Evolutionary conservation across 30 jellyfish, hydroid and myxozoan genomes (phyloP).

Genomic region (Mastigias papua): DNA sequence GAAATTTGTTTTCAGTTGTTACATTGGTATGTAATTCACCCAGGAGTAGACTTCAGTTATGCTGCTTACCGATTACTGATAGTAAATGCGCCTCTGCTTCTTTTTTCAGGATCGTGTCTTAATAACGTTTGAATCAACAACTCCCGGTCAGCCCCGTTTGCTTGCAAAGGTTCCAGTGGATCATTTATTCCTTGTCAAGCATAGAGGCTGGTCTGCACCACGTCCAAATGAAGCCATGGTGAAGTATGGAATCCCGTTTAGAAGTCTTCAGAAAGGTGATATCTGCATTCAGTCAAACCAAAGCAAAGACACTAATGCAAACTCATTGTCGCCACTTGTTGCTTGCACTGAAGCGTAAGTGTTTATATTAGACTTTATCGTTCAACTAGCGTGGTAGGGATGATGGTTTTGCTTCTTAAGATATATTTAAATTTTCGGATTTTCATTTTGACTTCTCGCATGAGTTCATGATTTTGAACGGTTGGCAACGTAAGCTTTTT

Average conservation of each 20-base stretch:
- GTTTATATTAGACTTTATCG: background rate
- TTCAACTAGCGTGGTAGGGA: no score
- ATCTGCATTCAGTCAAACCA: slow-evolving; percentile 81
- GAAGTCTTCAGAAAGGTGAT: slow-evolving; percentile 81
- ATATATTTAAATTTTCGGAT: no score
- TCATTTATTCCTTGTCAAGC: slow-evolving; percentile 88
- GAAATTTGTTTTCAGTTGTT: no score
- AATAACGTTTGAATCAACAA: slow-evolving; percentile 87
- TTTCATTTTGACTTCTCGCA: no score
- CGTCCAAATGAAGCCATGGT: slow-evolving; percentile 97
- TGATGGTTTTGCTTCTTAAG: no score
- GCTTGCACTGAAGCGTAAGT: slow-evolving; percentile 85
- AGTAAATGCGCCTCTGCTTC: background rate
- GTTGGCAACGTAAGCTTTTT: no score
- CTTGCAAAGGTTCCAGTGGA: slow-evolving; percentile 89
- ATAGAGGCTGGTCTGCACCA: slow-evolving; percentile 96
- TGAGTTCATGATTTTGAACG: no score
- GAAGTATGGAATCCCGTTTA: slow-evolving; percentile 88
- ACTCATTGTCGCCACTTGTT: slow-evolving; percentile 85
- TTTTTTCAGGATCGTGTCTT: slow-evolving; percentile 84
- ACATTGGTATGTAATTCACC: no score
- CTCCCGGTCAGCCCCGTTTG: slow-evolving; percentile 90
- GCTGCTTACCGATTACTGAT: no score
- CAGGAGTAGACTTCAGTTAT: no score
- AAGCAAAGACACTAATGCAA: slow-evolving; percentile 69